phyloP scores from a whole-genome alignment of 2,888 invertebrate species.

The Apotomis turbidana region DNA sequence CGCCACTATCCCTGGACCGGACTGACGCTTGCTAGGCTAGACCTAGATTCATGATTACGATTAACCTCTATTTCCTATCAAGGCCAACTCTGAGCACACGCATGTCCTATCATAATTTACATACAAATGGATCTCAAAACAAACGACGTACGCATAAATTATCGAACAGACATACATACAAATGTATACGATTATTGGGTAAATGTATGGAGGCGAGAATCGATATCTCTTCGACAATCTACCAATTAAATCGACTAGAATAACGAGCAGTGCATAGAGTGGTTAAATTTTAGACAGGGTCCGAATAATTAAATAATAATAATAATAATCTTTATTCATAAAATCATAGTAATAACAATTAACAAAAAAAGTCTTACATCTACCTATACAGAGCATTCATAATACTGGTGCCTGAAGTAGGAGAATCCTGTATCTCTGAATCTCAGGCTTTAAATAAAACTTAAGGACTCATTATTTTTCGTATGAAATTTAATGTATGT shows the following conservation, averaged over 20 bases:
- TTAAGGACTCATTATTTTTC: too few relatives aligned
- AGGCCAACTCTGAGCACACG: background rate
- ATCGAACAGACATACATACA: constrained; percentile 38
- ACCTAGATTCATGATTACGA: too few relatives aligned
- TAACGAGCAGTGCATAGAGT: constrained; percentile 59
- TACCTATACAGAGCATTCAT: too few relatives aligned
- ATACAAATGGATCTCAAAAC: constrained; percentile 37
- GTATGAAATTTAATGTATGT: too few relatives aligned
- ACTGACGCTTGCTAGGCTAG: too few relatives aligned
- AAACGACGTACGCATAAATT: constrained; percentile 37
- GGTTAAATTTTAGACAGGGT: constrained; percentile 46
- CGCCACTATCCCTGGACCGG: too few relatives aligned
- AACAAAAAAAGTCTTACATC: too few relatives aligned
- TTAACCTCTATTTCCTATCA: background rate
- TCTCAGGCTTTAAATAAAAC: too few relatives aligned
- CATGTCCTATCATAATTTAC: constrained; percentile 27
- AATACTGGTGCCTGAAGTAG: too few relatives aligned
- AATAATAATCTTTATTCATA: too few relatives aligned
- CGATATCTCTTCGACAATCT: constrained; percentile 70
- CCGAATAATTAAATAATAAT: background rate
- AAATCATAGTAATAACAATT: too few relatives aligned
- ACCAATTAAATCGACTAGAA: constrained; percentile 73
- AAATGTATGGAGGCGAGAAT: constrained; percentile 52
- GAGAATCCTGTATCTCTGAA: too few relatives aligned
- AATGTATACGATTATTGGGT: constrained; percentile 41